A percentile compares a stretch with the other conserved stretches of the same genome.
These are phyloP conservation scores for Bostrychus sinensis DNA, from an alignment of 2,113 vertebrate genomes.

Conservation along the genomic window DNA sequence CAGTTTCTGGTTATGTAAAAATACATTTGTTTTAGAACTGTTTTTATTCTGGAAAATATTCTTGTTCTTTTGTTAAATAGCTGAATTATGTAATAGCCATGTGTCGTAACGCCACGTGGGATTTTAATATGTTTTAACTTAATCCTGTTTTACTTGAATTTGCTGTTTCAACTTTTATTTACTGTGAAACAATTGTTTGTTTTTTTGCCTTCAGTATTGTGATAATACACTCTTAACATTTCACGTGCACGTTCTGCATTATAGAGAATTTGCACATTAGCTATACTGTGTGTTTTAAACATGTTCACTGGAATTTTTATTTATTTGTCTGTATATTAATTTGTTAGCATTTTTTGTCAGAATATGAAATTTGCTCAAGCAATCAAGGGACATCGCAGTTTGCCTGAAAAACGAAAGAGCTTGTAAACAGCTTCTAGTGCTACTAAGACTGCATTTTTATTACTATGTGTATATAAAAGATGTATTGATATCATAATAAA, in stretches of 20 bases:
- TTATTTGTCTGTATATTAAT: slow-evolving; percentile 69
- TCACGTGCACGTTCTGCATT: slow-evolving; percentile 30
- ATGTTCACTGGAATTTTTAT: slow-evolving; percentile 54
- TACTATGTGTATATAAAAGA: slow-evolving; percentile 77
- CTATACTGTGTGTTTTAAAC: slow-evolving; percentile 38
- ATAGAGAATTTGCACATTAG: slow-evolving; percentile 51
- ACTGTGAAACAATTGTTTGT: slow-evolving; percentile 56
- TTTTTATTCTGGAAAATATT: slow-evolving; percentile 43
- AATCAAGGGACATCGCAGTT: slow-evolving; percentile 63
- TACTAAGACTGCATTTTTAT: slow-evolving; percentile 78
- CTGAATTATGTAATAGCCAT: slow-evolving; percentile 42
- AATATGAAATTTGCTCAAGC: slow-evolving; percentile 69
- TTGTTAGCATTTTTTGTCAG: slow-evolving; percentile 33
- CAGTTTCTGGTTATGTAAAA: slow-evolving; percentile 36
- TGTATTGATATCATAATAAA: slow-evolving; percentile 83
- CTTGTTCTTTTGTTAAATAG: slow-evolving; percentile 41
- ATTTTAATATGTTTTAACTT: slow-evolving; percentile 56
- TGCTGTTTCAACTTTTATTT: slow-evolving; percentile 50
- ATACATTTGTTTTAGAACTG: slow-evolving; percentile 30
- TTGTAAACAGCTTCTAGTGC: slow-evolving; percentile 72
- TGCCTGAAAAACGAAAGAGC: slow-evolving; percentile 53
- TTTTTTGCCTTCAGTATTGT: slow-evolving; percentile 39
- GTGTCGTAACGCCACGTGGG: slow-evolving; percentile 17
- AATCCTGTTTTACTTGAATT: slow-evolving; percentile 85
- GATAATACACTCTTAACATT: slow-evolving; percentile 33